A percentile compares a stretch with the other conserved stretches of the same genome.
Evolutionary conservation across 1,140 invertebrate species (phyloP).

Genomic region (Achroia grisella): DNA sequence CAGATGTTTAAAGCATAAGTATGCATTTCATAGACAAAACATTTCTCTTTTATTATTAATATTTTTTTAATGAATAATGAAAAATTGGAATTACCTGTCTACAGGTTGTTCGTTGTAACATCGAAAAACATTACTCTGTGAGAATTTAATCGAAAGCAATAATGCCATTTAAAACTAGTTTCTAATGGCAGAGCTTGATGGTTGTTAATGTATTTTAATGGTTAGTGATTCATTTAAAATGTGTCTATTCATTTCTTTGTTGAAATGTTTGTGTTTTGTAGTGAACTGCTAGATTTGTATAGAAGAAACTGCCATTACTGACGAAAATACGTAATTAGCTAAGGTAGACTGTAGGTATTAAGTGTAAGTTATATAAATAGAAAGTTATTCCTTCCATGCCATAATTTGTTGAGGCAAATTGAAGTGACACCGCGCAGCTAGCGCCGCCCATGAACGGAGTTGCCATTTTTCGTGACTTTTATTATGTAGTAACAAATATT

Average conservation of each 20-base stretch:
- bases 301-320: conserved; percentile 9
- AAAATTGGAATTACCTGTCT: no score
- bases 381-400: conserved; percentile 1
- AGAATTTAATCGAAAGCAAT: no score
- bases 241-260: background rate
- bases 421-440: no score
- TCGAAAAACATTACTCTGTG: no score
- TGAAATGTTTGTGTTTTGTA: conserved; percentile 6
- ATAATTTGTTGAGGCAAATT: background rate
- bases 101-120: no score
- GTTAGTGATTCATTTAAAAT: conserved; percentile 2
- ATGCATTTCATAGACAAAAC: no score
- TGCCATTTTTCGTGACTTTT: background rate
- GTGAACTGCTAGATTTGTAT: conserved; percentile 17
- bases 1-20: no score
- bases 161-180: background rate
- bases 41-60: no score
- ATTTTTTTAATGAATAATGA: no score
- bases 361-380: background rate
- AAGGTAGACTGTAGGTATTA: background rate
- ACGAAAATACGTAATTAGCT: conserved; percentile 3
- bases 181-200: background rate
- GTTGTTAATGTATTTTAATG: background rate
- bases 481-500: background rate
- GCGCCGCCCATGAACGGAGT: background rate